Percentiles rank a stretch among this genome's conserved stretches.
These are phyloP conservation scores for Halisarca cf. caerulea DNA, from an alignment of 37 sponge, comb jelly and placozoan species.

Conservation along the genomic window DNA sequence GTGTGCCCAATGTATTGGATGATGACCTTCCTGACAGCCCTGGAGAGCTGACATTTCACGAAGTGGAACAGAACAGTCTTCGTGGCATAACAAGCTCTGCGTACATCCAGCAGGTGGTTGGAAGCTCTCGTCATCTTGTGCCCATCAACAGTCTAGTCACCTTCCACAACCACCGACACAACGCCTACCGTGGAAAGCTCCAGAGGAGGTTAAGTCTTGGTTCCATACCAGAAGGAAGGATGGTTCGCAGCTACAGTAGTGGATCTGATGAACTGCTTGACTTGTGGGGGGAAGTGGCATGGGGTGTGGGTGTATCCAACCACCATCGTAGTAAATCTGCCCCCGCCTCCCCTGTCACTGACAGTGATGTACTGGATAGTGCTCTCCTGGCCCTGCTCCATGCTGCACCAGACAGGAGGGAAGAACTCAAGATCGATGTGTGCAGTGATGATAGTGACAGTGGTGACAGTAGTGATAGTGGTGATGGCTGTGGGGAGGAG, in stretches of 20 bases:
- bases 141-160: background rate
- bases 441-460: conserved; percentile 1
- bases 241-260: conserved; percentile 43
- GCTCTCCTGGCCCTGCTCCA: background rate
- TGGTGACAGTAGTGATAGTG: background rate
- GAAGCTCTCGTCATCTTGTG: no score
- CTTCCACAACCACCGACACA: conserved; percentile 13
- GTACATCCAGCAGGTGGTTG: conserved; percentile 20
- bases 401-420: background rate
- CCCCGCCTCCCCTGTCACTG: conserved; percentile 1
- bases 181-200: conserved; percentile 15
- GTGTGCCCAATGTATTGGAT: background rate
- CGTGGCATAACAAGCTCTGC: background rate
- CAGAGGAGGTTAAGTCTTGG: conserved; percentile 71
- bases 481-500: background rate
- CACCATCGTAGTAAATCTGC: background rate
- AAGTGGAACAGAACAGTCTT: conserved; percentile 16
- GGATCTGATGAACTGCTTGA: background rate
- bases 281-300: background rate
- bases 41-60: conserved; percentile 23
- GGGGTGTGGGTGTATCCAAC: background rate
- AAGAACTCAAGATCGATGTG: background rate
- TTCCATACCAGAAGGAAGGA: conserved; percentile 69
- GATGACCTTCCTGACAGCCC: background rate
- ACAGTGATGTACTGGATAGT: no score